Conservation (phyloP, 2,113 vertebrate genomes). For the Silurus glanis region DNA sequence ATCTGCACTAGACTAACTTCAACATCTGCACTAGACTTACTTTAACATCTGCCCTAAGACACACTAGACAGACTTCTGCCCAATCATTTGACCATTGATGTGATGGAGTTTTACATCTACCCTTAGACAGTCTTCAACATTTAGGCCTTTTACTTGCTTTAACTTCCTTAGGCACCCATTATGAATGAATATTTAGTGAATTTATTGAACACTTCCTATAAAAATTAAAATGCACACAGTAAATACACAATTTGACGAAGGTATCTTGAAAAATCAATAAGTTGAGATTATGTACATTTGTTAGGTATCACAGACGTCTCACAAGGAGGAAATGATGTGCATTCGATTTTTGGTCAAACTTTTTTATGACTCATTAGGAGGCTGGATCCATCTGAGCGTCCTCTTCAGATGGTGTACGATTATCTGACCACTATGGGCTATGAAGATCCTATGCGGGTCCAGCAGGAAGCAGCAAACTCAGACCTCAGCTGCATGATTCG, state of each 20-base stretch:
- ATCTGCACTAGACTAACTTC: not conserved
- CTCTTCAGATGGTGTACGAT: slow-evolving; percentile 91
- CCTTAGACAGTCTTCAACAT: not conserved
- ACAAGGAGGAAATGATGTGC: not conserved
- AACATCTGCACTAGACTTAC: not conserved
- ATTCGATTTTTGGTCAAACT: not conserved
- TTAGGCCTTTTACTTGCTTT: not conserved
- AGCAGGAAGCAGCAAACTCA: slow-evolving; percentile 88
- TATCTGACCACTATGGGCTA: slow-evolving; percentile 88
- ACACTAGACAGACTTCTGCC: not conserved
- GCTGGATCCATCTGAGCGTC: slow-evolving; percentile 82
- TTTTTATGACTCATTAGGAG: slow-evolving; percentile 72
- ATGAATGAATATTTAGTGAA: not conserved
- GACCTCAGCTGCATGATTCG: slow-evolving; percentile 97
- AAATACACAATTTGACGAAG: not conserved
- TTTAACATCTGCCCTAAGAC: not conserved
- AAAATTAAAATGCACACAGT: no score
- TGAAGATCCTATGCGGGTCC: slow-evolving; percentile 82
- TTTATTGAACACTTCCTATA: no score
- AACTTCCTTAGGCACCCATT: not conserved
- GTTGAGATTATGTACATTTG: not conserved
- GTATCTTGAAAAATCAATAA: not conserved
- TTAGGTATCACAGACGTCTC: not conserved
- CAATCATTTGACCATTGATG: no score
- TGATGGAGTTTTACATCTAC: not conserved